phyloP scores from a whole-genome alignment of 2,888 invertebrate genomes.

The Pasiphila rectangulata region DNA sequence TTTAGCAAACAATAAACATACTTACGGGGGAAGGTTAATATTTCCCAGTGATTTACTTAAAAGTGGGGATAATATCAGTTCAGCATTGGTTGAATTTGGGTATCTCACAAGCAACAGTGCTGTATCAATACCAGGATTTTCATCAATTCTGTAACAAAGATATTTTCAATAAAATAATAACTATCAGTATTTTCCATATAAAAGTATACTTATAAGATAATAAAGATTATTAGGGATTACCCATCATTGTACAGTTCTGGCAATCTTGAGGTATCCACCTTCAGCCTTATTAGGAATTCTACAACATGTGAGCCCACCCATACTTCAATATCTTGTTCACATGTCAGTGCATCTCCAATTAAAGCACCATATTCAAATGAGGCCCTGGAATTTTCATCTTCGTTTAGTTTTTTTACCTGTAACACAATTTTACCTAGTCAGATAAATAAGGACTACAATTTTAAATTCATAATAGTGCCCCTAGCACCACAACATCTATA shows the following conservation, averaged over 20 bases:
- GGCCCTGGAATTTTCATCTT: conserved; percentile 79
- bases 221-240: conserved; percentile 39
- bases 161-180: no score
- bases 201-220: no score
- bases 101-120: conserved; percentile 81
- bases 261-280: conserved; percentile 82
- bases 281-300: conserved; percentile 83
- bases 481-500: no score
- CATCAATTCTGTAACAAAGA: conserved; percentile 47
- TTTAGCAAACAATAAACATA: conserved; percentile 31
- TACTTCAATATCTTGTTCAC: conserved; percentile 84
- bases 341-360: conserved; percentile 73
- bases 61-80: conserved; percentile 71
- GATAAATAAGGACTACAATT: background rate
- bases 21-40: conserved; percentile 70
- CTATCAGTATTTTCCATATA: no score
- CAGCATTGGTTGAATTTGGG: conserved; percentile 76
- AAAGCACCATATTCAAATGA: conserved; percentile 84
- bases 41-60: conserved; percentile 70
- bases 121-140: conserved; percentile 74
- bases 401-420: conserved; percentile 70
- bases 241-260: conserved; percentile 79
- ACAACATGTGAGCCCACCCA: conserved; percentile 81
- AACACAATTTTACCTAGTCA: background rate
- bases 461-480: no score